These are phyloP conservation scores for Chloropsis cyanopogon DNA, from an alignment of 2,113 vertebrate species.

Conservation along the genomic window DNA sequence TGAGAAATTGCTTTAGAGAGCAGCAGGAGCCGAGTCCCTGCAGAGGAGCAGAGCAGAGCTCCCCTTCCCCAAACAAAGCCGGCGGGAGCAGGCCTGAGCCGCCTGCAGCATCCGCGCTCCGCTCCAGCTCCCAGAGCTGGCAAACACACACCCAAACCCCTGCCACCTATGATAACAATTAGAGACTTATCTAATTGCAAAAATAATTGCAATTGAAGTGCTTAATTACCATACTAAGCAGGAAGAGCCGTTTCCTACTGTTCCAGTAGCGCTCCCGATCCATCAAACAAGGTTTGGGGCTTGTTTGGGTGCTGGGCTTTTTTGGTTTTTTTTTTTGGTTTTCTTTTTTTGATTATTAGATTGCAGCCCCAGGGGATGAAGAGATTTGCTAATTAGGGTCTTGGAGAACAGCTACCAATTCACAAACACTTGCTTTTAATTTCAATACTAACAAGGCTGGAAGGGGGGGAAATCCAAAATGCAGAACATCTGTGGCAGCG, in stretches of 20 bases:
- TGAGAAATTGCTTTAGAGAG: not conserved
- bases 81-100: not conserved
- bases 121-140: not conserved
- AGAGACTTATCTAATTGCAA: constrained; percentile 75
- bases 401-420: constrained; percentile 60
- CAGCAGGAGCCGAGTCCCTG: not conserved
- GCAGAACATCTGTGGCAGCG: constrained; percentile 12
- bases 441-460: constrained; percentile 54
- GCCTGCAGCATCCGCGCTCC: not conserved
- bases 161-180: constrained; percentile 71
- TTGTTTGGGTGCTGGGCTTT: constrained; percentile 29
- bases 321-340: not conserved
- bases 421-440: constrained; percentile 63
- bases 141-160: not conserved
- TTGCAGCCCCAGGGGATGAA: constrained; percentile 54
- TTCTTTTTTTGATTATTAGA: constrained; percentile 44
- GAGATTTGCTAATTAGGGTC: constrained; percentile 65
- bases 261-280: constrained; percentile 42
- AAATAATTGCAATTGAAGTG: constrained; percentile 76
- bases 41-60: not conserved
- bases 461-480: not conserved
- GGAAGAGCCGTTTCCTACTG: constrained; percentile 22
- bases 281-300: constrained; percentile 56
- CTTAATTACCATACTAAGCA: constrained; percentile 74
- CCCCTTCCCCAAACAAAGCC: not conserved